Evolutionary conservation across 1,140 invertebrate genomes (phyloP).

Genomic region (Aphelenchoides fujianensis): DNA sequence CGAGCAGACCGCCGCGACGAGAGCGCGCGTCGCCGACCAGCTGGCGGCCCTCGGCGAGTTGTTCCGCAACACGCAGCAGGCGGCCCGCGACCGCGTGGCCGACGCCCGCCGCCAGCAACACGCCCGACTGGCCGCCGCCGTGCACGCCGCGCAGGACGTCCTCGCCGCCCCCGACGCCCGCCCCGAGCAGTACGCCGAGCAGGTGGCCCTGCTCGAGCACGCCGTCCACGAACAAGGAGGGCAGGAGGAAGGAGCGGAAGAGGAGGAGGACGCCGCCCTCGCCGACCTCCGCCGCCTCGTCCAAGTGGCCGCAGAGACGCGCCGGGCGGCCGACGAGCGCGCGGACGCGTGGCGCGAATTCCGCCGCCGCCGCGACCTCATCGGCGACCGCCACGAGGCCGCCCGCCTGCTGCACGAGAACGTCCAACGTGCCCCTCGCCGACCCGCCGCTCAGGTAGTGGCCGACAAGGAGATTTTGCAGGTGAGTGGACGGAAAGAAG

Average conservation of each 20-base stretch:
- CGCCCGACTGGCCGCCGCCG: background rate
- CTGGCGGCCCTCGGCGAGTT: background rate
- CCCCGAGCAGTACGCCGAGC: background rate
- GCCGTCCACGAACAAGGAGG: no score
- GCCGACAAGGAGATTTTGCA: background rate
- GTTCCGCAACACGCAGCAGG: background rate
- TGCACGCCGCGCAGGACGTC: background rate
- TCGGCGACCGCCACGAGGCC: background rate
- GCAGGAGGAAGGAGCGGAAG: no score
- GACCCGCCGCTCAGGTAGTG: background rate
- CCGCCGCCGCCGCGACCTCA: background rate
- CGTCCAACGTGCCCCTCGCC: background rate
- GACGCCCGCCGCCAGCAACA: background rate
- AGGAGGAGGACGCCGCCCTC: no score
- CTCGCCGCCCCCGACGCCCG: background rate
- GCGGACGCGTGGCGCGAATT: constrained; percentile 2
- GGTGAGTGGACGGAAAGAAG: no score
- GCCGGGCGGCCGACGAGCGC: background rate
- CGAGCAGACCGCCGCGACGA: background rate
- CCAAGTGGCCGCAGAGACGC: no score
- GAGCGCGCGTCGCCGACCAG: background rate
- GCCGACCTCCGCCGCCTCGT: no score
- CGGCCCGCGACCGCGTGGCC: background rate
- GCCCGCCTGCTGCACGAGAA: background rate
- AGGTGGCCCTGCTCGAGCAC: no score